phyloP scores from a whole-genome alignment of 2,888 invertebrate species.

The Sphinx pinastri region DNA sequence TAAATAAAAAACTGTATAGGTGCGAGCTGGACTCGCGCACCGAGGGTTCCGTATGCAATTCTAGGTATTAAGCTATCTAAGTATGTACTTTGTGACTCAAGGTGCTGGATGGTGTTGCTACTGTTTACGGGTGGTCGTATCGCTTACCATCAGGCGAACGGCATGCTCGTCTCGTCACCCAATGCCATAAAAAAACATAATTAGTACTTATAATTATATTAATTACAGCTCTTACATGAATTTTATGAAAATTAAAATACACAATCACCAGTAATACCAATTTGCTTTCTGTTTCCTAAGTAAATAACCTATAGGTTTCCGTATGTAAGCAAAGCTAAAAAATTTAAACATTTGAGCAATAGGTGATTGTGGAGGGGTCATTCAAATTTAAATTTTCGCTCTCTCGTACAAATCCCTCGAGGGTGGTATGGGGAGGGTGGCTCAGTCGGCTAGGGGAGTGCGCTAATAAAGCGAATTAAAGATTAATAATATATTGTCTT shows the following conservation, averaged over 20 bases:
- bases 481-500: slow-evolving; percentile 83
- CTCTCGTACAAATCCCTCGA: slow-evolving; percentile 71
- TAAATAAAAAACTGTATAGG: too few species aligned
- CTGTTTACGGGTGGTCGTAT: too few species aligned
- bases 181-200: too few species aligned
- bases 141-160: too few species aligned
- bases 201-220: too few species aligned
- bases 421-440: slow-evolving; percentile 68
- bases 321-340: slow-evolving; percentile 41
- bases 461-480: slow-evolving; percentile 84
- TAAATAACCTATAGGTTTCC: slow-evolving; percentile 16
- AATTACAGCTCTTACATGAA: too few species aligned
- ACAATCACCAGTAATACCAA: not conserved
- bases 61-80: too few species aligned
- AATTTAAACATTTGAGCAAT: slow-evolving; percentile 59
- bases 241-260: not conserved
- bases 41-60: too few species aligned
- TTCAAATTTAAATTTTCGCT: slow-evolving; percentile 82
- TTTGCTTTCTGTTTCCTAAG: slow-evolving; percentile 18
- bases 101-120: too few species aligned
- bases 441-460: slow-evolving; percentile 64
- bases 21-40: too few species aligned
- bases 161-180: too few species aligned
- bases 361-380: slow-evolving; percentile 67
- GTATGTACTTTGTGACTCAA: too few species aligned